A percentile compares a stretch with the other conserved stretches of the same genome.
Conservation (phyloP, 2,888 invertebrate genomes). For the Eupeodes luniger region DNA sequence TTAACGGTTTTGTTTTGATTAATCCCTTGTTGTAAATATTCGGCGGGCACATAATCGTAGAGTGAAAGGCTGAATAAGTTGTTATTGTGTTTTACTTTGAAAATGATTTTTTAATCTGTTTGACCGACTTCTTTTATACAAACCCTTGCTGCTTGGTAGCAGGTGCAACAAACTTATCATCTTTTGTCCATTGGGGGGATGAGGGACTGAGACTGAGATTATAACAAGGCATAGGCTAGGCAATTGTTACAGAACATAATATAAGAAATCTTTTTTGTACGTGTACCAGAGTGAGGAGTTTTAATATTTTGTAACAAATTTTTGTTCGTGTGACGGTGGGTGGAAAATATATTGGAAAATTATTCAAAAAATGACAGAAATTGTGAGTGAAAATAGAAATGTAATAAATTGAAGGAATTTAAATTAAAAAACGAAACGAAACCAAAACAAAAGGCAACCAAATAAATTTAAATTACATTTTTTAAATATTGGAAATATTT, state of each 20-base stretch:
- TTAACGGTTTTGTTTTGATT: constrained; percentile 28
- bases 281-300: not conserved
- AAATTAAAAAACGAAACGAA: not conserved
- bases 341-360: constrained; percentile 47
- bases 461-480: constrained; percentile 2
- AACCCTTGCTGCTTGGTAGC: not conserved
- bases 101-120: not conserved
- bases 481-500: not conserved
- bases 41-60: not conserved
- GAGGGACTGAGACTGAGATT: too few relatives aligned
- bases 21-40: constrained; percentile 5
- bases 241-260: constrained; percentile 21
- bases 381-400: constrained; percentile 35
- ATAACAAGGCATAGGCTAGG: not conserved
- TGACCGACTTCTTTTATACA: not conserved
- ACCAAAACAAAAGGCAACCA: not conserved
- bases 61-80: not conserved
- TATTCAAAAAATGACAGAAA: constrained; percentile 44
- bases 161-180: constrained; percentile 44
- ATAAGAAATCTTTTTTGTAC: constrained; percentile 5
- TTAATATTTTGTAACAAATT: constrained; percentile 17
- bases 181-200: not conserved
- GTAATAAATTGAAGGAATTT: constrained; percentile 26
- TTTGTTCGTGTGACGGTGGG: not conserved
- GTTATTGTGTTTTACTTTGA: not conserved